Base-by-base conservation (phyloP, 2,797 vertebrate species). In the Dipus sagitta region DNA sequence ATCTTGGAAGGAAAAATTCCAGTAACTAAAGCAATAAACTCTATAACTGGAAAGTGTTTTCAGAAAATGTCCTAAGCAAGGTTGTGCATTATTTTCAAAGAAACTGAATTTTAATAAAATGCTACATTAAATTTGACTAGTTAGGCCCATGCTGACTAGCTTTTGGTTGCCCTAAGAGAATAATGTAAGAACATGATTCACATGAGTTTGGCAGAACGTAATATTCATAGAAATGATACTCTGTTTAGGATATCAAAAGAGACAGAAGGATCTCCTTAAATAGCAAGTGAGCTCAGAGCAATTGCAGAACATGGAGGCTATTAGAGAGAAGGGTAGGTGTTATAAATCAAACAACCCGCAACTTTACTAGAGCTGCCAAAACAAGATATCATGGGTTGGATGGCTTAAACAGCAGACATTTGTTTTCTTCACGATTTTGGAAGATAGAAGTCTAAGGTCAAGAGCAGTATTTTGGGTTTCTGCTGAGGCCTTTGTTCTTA, bases 1-100 rank as follows among this genome's bases (percentile, higher is more conserved):
- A 92, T 76, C 54, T 68, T 90, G 68, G 71, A 94, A 88, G 71
- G 68, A 85, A 88, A 72, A 96, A 76, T 11, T 85, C 67, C 86
- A 81, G 28, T 77, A 85, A 82, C 91, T 20, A 62, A 32, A 90
- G 91, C 5, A 64, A 92, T 85, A 70, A 76, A 77, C 70, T 62
- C 54, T 6, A 81, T 28, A 78, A 91, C 67, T 76, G 65, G n/a
- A 42, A 70, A 94, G 15, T 72, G 13, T 7, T 94, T 88, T 90
- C 82, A 71, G n/a, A 86, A 21, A 64, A 6, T 68, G n/a, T 86
- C 64, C 62, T 81, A 75, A 71, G 20, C 72, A 84, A 88, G 15
- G 52, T 30, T 88, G 28, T 62, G n/a, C 13, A 26, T 17, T 85
- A 38, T 77, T 95, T 82, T 34, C 20, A n/a, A 91, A 90, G 26